A percentile compares a stretch with the other conserved stretches of the same genome.
phyloP scores from a whole-genome alignment of 2,113 vertebrate species.

The Heterotilapia buettikoferi region DNA sequence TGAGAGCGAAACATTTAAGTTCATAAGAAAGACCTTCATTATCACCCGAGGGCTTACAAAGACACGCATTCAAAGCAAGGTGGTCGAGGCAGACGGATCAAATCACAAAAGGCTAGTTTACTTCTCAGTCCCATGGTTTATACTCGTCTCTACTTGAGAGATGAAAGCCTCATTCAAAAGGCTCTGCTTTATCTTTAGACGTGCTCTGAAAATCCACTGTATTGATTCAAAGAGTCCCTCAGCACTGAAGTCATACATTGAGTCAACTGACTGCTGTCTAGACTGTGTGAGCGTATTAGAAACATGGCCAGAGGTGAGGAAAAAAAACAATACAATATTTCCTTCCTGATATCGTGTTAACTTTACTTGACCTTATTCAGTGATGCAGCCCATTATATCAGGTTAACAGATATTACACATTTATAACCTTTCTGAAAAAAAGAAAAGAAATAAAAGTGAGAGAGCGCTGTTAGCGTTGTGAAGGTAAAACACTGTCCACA shows the following conservation, averaged over 20 bases:
- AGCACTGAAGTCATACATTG: background rate
- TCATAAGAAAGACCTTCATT: background rate
- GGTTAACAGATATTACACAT: background rate
- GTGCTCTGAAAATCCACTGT: background rate
- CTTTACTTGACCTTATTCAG: background rate
- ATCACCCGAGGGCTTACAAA: background rate
- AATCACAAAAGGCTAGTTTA: constrained; percentile 1
- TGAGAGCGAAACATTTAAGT: background rate
- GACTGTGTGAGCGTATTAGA: background rate
- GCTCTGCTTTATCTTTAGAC: background rate
- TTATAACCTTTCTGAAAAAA: background rate
- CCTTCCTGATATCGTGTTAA: background rate
- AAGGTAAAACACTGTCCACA: background rate
- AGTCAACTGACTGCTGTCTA: background rate
- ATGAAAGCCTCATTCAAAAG: constrained; percentile 10
- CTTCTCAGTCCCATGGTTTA: background rate
- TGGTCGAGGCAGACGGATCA: background rate
- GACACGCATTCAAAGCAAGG: background rate
- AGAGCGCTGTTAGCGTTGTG: background rate
- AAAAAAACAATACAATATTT: background rate
- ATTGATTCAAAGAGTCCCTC: background rate
- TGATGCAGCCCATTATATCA: background rate
- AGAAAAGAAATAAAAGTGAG: background rate
- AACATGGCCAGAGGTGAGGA: background rate
- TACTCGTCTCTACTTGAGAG: background rate